These are phyloP conservation scores for Ennomos quercinarius DNA, from an alignment of 2,888 invertebrate species.

Conservation along the genomic window DNA sequence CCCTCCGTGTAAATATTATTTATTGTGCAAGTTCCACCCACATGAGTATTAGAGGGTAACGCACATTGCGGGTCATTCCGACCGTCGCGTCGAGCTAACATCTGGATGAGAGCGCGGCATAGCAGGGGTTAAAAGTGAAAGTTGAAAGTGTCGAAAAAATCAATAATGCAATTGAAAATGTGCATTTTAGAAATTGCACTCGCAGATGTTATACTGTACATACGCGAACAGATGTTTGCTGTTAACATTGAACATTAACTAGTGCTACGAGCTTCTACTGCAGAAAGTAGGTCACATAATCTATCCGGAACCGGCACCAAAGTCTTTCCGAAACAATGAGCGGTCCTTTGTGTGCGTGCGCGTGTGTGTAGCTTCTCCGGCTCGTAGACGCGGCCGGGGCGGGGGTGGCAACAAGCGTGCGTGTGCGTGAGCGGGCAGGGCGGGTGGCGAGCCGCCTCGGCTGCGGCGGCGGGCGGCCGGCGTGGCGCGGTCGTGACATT, in stretches of 20 bases:
- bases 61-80: conserved; percentile 50
- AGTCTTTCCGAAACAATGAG: conserved; percentile 27
- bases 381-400: background rate
- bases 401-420: conserved; percentile 32
- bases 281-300: conserved; percentile 33
- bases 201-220: background rate
- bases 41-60: conserved; percentile 50
- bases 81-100: conserved; percentile 39
- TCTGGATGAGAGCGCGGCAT: conserved; percentile 30
- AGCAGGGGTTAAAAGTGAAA: conserved; percentile 36
- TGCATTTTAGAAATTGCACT: conserved; percentile 13
- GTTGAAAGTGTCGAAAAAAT: conserved; percentile 28
- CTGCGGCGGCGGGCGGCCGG: conserved; percentile 41
- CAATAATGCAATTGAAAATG: conserved; percentile 29
- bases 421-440: conserved; percentile 39
- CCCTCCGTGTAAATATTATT: conserved; percentile 55
- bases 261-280: background rate
- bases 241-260: background rate
- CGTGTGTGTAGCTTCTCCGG: conserved; percentile 29
- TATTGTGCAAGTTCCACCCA: conserved; percentile 53
- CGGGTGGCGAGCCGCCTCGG: conserved; percentile 40
- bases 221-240: conserved; percentile 3
- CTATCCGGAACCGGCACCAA: conserved; percentile 28
- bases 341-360: conserved; percentile 36
- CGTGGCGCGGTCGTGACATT: conserved; percentile 77